A percentile compares a stretch with the other conserved stretches of the same genome.
These are phyloP conservation scores for Ganaspis sp. DNA, from an alignment of 1,140 invertebrate genomes.

Conservation along the genomic window DNA sequence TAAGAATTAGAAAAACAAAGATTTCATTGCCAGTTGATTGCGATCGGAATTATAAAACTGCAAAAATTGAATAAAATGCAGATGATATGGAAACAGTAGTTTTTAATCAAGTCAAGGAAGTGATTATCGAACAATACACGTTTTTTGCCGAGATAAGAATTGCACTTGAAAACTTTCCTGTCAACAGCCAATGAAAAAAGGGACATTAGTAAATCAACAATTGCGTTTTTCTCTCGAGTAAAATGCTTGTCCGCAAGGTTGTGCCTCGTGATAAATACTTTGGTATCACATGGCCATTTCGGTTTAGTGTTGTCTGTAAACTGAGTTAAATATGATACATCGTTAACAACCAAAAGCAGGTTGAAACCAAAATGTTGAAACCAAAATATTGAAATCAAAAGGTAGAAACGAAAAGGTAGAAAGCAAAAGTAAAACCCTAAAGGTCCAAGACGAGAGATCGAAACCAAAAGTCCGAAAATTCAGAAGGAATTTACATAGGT, in stretches of 20 bases:
- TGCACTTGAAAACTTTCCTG: conserved; percentile 27
- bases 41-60: conserved; percentile 7
- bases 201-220: neutral
- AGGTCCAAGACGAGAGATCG: no score
- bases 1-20: neutral
- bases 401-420: no score
- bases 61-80: conserved; percentile 9
- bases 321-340: no score
- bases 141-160: conserved; percentile 12
- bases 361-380: no score
- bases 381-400: no score
- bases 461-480: no score
- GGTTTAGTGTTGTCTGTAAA: no score
- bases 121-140: neutral
- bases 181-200: neutral
- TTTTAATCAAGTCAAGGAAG: conserved; percentile 12
- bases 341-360: no score
- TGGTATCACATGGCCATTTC: neutral
- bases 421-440: no score
- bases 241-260: conserved; percentile 3
- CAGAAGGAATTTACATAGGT: no score
- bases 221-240: neutral
- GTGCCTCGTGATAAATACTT: neutral
- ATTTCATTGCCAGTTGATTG: neutral
- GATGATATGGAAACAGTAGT: conserved; percentile 27